Conservation (phyloP, 2,113 vertebrate genomes). For the Hiodon alosoides region DNA sequence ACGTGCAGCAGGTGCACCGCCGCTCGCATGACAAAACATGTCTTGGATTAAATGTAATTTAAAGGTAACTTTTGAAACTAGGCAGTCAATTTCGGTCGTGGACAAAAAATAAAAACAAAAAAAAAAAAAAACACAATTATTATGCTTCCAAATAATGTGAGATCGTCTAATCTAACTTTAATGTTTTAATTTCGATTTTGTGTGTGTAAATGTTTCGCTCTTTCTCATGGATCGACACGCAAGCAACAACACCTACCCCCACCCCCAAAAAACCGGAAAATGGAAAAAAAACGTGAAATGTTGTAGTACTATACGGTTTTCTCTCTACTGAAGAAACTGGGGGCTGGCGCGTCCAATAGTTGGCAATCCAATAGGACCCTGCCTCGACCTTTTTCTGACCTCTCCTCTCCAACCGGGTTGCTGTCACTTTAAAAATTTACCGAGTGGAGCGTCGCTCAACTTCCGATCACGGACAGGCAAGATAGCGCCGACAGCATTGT, state of each 20-base stretch:
- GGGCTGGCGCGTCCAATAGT: slow-evolving; percentile 51
- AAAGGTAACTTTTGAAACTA: too few relatives aligned
- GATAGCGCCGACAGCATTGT: slow-evolving; percentile 45
- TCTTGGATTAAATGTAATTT: not conserved
- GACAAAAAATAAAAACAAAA: not conserved
- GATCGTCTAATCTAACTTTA: too few relatives aligned
- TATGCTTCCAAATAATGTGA: too few relatives aligned
- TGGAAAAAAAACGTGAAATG: slow-evolving; percentile 13
- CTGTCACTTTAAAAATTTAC: slow-evolving; percentile 83
- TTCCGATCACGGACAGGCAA: slow-evolving; percentile 63
- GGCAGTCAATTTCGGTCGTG: not conserved
- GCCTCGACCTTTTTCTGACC: slow-evolving; percentile 81
- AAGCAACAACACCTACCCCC: not conserved
- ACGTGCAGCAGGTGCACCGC: slow-evolving; percentile 12
- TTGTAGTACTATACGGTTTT: slow-evolving; percentile 34
- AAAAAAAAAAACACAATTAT: not conserved
- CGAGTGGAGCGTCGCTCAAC: slow-evolving; percentile 66
- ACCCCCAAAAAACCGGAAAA: slow-evolving; percentile 32
- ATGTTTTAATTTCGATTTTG: slow-evolving; percentile 4
- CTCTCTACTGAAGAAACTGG: slow-evolving; percentile 51
- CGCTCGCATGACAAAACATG: not conserved
- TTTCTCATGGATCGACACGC: not conserved
- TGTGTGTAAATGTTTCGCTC: not conserved
- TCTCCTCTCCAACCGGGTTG: slow-evolving; percentile 70
- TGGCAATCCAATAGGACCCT: slow-evolving; percentile 66